Percentiles rank a stretch among this genome's conserved stretches.
Conservation (phyloP, 2,797 vertebrate species). For the Danio choprae region DNA sequence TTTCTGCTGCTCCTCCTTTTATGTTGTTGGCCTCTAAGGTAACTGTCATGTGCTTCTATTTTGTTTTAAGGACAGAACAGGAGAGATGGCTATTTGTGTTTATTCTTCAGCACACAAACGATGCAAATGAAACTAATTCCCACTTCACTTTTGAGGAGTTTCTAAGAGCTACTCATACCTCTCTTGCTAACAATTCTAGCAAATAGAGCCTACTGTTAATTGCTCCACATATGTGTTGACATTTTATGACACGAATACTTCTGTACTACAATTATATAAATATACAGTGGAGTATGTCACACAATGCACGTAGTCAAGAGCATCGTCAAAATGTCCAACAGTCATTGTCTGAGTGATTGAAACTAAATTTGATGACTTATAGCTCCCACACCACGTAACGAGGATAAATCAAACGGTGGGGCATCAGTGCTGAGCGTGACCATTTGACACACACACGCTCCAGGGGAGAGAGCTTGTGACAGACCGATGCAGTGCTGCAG, state of each 20-base stretch:
- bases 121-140: not conserved
- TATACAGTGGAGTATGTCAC: not conserved
- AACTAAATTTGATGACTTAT: not conserved
- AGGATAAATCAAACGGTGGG: constrained; percentile 54
- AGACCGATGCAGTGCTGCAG: constrained; percentile 4
- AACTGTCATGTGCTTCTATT: not conserved
- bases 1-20: not conserved
- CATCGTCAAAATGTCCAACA: constrained; percentile 2
- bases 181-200: not conserved
- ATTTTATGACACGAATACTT: no score
- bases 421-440: constrained; percentile 48
- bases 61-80: not conserved
- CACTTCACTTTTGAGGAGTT: not conserved
- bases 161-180: not conserved
- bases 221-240: not conserved
- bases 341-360: not conserved
- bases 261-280: not conserved
- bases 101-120: not conserved
- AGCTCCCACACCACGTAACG: constrained; percentile 15
- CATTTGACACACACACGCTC: constrained; percentile 54
- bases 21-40: not conserved
- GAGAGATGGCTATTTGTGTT: not conserved
- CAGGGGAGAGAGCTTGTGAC: constrained; percentile 28
- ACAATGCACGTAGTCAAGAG: not conserved
- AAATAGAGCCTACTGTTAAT: not conserved